These are phyloP conservation scores for Phortica okadai DNA, from an alignment of 2,888 invertebrate species.

Conservation along the genomic window DNA sequence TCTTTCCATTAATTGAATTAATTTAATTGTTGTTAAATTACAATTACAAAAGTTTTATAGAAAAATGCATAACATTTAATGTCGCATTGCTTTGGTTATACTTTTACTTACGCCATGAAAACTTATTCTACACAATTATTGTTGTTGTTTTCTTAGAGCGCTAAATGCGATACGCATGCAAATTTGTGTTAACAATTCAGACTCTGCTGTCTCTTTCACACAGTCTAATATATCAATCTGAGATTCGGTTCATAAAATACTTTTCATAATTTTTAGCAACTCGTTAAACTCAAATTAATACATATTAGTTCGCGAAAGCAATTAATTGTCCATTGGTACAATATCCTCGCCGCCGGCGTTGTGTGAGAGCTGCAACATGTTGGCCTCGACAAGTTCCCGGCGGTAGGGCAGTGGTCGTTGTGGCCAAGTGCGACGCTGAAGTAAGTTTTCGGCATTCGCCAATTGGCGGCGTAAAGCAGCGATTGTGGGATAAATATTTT, in stretches of 20 bases:
- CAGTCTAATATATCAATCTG: background rate
- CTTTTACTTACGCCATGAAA: background rate
- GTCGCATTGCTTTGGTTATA: slow-evolving; percentile 5
- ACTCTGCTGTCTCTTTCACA: background rate
- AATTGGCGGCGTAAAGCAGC: slow-evolving; percentile 78
- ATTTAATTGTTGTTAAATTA: background rate
- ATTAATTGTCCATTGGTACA: slow-evolving; percentile 26
- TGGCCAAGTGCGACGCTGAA: slow-evolving; percentile 79
- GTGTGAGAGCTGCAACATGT: slow-evolving; percentile 45
- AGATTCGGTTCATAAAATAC: background rate
- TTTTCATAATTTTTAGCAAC: no score
- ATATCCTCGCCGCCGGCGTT: slow-evolving; percentile 35
- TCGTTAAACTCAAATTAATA: no score
- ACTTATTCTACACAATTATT: slow-evolving; percentile 4
- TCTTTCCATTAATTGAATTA: background rate
- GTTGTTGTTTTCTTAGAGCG: slow-evolving; percentile 6
- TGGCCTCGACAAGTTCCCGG: slow-evolving; percentile 55
- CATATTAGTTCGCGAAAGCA: background rate
- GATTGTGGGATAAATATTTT: slow-evolving; percentile 79
- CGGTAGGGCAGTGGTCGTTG: slow-evolving; percentile 79
- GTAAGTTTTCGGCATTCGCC: slow-evolving; percentile 78
- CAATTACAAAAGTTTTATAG: background rate
- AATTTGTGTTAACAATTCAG: slow-evolving; percentile 8
- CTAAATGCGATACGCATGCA: slow-evolving; percentile 8
- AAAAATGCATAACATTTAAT: slow-evolving; percentile 3